Conservation (phyloP, 2,113 vertebrate species). For the Tenrec ecaudatus region DNA sequence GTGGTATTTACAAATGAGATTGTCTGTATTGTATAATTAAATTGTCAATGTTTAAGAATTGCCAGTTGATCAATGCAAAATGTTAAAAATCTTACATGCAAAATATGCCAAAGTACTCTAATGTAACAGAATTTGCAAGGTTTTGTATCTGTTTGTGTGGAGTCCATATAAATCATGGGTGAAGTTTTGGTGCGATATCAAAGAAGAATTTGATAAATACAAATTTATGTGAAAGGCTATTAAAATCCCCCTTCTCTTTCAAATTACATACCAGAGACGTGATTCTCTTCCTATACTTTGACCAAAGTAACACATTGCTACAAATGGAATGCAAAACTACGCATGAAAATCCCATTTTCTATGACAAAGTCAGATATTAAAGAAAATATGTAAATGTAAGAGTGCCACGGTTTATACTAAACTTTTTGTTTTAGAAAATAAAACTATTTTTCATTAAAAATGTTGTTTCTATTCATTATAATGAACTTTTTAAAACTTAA, state of each 20-base stretch:
- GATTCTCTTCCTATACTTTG: neutral
- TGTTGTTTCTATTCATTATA: neutral
- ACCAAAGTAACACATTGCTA: neutral
- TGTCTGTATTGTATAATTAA: neutral
- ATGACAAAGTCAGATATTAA: neutral
- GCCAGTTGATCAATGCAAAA: neutral
- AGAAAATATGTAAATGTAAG: neutral
- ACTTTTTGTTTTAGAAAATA: neutral
- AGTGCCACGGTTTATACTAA: neutral
- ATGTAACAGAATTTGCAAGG: neutral
- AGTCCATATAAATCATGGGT: neutral
- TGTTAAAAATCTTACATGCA: neutral
- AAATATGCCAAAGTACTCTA: neutral
- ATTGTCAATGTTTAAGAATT: neutral
- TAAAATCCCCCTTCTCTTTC: constrained; percentile 21
- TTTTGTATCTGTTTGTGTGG: neutral
- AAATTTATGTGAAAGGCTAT: neutral
- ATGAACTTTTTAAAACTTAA: neutral
- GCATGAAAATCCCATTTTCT: constrained; percentile 12
- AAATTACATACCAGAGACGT: neutral
- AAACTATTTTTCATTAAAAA: neutral
- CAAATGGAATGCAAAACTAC: neutral
- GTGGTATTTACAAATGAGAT: neutral
- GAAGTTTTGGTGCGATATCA: neutral
- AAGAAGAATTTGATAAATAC: neutral